Evolutionary conservation across 2,113 vertebrate genomes (phyloP), one percentile per base, ranked within the genome.

Genomic region (Chlamydotis undulata): DNA sequence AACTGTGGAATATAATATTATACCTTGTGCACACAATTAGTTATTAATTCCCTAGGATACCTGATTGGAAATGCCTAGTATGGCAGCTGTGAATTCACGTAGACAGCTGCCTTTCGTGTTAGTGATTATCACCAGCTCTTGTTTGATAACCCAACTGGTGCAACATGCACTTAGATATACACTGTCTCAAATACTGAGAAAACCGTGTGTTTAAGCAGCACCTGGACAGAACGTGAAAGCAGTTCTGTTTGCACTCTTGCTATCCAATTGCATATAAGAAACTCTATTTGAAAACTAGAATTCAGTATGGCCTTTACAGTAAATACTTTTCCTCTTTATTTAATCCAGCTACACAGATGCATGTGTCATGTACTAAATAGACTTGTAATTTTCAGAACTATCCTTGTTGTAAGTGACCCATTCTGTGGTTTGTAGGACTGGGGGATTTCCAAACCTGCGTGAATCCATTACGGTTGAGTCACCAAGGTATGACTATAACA

Each of bases 391-490:
- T 83, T 87, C 65, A 87, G 53, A 87, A 79, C 45, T 93, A 19
- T 59, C 60, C 29, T 79, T 77, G 56, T 94, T 78, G 61, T 92
- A 94, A 96, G 82, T 91, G 57, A 92, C 84, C 78, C 86, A 14
- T 94, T 95, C 92, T 96, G 89, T 96, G 94, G 91, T 94, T 97
- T 96, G 69, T 96, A 94, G 96, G 96, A 82, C 95, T 96, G 85
- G 25, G 92, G 64, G 74, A 95, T 95, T 94, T 96, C 95, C 94
- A 96, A 89, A 95, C 67, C 92, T 94, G 90, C 25, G 45, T 93
- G 96, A 94, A 53, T 84, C 96, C 95, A 79, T 89, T 96, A 94
- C 89, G 79, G 95, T 89, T 91, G 81, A 55, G 93, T 96, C 92
- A n/a, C 93, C 95, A 96, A 97, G 91, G 95, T 94, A 95, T 92